Evolutionary conservation across 2,797 vertebrate species (phyloP).

Genomic region (Halcyon chelicuti): DNA sequence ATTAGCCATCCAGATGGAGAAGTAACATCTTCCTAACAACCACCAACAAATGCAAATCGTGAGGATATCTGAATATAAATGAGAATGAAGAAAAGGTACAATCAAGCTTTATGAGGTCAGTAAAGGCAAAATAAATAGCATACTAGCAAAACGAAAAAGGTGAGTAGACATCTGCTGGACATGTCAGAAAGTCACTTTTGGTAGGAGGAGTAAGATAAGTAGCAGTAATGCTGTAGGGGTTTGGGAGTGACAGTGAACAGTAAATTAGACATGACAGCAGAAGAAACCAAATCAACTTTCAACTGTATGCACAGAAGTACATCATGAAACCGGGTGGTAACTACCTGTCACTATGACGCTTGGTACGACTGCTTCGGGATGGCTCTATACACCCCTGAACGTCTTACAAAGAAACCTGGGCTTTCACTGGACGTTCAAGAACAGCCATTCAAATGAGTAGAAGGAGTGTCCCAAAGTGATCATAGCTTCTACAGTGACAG

Average conservation of each 20-base stretch:
- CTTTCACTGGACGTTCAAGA: neutral
- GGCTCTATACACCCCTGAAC: neutral
- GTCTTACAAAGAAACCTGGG: neutral
- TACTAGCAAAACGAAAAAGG: neutral
- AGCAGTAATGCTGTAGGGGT: neutral
- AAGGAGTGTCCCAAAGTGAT: neutral
- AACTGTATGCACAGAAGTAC: neutral
- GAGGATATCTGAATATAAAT: neutral
- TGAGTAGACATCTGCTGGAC: neutral
- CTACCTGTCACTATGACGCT: neutral
- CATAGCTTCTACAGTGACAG: neutral
- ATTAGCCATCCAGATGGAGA: neutral
- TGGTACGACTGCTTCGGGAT: neutral
- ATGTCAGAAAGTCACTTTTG: neutral
- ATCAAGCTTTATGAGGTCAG: neutral
- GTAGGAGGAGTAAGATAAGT: neutral
- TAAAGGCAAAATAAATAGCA: neutral
- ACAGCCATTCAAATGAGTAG: neutral
- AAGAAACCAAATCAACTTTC: neutral
- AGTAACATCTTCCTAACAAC: conserved; percentile 1
- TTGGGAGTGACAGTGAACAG: neutral
- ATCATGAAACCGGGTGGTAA: neutral
- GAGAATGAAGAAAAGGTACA: neutral
- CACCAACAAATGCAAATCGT: neutral
- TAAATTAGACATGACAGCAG: neutral